Conservation (phyloP, 2,888 invertebrate species). For the Platycnemis pennipes region DNA sequence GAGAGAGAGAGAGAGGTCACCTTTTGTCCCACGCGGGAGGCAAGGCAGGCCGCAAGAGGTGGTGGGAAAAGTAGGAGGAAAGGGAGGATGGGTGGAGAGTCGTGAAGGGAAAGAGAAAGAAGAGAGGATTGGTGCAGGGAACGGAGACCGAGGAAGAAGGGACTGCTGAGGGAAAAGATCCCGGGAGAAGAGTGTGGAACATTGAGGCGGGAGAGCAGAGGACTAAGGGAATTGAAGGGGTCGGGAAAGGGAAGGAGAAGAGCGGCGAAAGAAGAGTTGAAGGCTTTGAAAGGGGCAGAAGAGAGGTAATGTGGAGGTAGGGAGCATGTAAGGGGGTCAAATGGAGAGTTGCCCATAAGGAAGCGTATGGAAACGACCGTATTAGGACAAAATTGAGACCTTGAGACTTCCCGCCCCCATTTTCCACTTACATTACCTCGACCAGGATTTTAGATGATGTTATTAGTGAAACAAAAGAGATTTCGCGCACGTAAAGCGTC, state of each 20-base stretch:
- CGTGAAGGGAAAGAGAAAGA: too few species aligned
- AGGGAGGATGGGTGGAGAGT: neutral
- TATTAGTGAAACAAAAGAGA: neutral
- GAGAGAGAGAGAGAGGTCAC: neutral
- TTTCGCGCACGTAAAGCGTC: neutral
- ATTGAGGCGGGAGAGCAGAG: neutral
- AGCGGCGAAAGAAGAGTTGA: neutral
- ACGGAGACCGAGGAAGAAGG: too few species aligned
- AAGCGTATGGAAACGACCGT: neutral
- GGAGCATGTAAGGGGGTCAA: neutral
- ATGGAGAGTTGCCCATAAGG: neutral
- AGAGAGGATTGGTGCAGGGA: too few species aligned
- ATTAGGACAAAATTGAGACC: conserved; percentile 27
- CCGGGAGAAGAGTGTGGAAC: too few species aligned
- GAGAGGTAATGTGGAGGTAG: neutral
- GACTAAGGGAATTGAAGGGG: neutral
- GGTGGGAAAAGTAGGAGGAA: neutral
- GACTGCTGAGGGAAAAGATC: neutral
- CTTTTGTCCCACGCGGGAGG: neutral
- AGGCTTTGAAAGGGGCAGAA: too few species aligned
- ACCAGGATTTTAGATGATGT: neutral
- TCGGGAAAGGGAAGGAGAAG: neutral
- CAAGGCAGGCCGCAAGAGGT: neutral
- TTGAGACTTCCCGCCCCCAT: neutral
- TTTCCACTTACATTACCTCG: neutral